These are phyloP conservation scores for Euplexia lucipara DNA, from an alignment of 2,888 invertebrate species.

Conservation along the genomic window DNA sequence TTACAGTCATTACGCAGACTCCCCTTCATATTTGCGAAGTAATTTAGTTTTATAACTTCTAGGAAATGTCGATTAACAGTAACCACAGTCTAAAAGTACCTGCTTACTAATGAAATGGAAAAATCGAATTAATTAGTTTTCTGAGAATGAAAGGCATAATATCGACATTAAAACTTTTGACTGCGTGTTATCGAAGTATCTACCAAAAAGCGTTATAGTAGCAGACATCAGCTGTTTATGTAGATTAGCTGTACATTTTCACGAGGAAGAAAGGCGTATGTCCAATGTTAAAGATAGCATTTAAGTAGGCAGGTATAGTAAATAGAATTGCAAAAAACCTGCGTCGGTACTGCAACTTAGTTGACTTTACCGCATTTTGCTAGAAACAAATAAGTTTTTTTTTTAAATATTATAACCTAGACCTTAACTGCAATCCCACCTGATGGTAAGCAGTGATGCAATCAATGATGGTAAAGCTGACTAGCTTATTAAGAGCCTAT, in stretches of 20 bases:
- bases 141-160: too few relatives aligned
- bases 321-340: not conserved
- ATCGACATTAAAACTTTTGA: too few relatives aligned
- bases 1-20: conserved; percentile 49
- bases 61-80: conserved; percentile 37
- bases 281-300: not conserved
- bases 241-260: conserved; percentile 35
- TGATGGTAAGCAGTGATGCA: too few relatives aligned
- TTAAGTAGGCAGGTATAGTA: not conserved
- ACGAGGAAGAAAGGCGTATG: not conserved
- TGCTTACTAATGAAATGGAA: not conserved
- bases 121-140: not conserved
- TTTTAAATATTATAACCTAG: too few relatives aligned
- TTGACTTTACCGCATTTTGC: not conserved
- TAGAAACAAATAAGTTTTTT: not conserved
- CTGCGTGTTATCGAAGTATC: not conserved
- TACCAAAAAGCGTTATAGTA: conserved; percentile 29
- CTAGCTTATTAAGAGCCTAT: too few relatives aligned
- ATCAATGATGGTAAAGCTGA: too few relatives aligned
- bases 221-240: conserved; percentile 51
- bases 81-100: not conserved
- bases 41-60: conserved; percentile 54
- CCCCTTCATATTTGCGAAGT: conserved; percentile 47
- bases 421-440: too few relatives aligned
- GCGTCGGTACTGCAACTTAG: not conserved